Conservation (phyloP, 1,140 invertebrate genomes). For the Sarcophaga bullata region DNA sequence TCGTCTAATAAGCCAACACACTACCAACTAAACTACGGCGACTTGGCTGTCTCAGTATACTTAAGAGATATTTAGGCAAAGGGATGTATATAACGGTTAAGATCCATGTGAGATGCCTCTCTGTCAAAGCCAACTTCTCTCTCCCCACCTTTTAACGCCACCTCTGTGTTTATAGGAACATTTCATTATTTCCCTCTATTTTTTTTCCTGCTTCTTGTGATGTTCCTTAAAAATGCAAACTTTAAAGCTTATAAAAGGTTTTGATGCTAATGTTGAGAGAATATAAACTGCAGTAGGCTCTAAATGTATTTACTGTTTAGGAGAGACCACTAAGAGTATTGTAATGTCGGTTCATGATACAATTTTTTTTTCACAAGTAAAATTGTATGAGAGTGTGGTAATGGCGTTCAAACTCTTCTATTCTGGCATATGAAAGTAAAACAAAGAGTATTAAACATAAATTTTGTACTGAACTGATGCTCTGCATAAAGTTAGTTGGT, state of each 20-base stretch:
- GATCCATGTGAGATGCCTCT: no score
- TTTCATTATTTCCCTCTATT: background rate
- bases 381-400: background rate
- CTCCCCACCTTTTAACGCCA: background rate
- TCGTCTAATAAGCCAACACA: no score
- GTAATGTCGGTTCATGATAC: no score
- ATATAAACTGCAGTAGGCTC: slow-evolving; percentile 36
- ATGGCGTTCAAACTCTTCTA: background rate
- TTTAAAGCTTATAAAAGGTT: slow-evolving; percentile 34
- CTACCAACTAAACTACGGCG: no score
- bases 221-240: background rate
- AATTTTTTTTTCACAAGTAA: background rate
- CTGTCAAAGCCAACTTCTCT: no score
- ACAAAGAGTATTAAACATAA: slow-evolving; percentile 31
- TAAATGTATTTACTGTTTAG: slow-evolving; percentile 3
- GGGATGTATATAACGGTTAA: no score
- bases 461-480: slow-evolving; percentile 21
- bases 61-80: no score
- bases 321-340: no score
- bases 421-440: background rate
- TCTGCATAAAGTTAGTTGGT: slow-evolving; percentile 37
- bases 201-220: background rate
- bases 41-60: no score
- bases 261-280: slow-evolving; percentile 32
- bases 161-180: background rate